Conservation (phyloP, 2,113 vertebrate genomes). For the Rhombomys opimus region DNA sequence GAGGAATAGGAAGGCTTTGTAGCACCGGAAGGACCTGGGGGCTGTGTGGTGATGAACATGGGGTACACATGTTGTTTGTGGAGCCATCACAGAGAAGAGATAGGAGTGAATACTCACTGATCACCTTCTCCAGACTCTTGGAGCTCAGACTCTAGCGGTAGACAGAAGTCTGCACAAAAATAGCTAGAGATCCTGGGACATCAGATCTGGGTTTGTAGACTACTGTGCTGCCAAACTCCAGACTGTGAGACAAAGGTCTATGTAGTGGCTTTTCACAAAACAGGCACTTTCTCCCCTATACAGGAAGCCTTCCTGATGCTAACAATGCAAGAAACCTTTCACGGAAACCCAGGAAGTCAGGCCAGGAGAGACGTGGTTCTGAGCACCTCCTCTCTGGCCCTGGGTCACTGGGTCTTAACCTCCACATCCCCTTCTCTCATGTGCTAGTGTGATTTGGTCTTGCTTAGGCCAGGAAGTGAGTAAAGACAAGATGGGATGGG, state of each 20-base stretch:
- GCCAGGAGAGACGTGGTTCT: not conserved
- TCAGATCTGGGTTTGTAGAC: not conserved
- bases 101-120: not conserved
- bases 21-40: too few species aligned
- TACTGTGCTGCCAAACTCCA: not conserved
- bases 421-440: not conserved
- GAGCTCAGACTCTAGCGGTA: not conserved
- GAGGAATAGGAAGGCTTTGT: not conserved
- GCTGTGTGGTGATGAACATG: not conserved
- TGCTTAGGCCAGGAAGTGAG: not conserved
- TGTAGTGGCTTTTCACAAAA: not conserved
- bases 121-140: not conserved
- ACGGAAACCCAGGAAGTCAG: not conserved
- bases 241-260: too few species aligned
- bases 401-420: not conserved
- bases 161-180: not conserved
- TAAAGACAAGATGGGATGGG: not conserved
- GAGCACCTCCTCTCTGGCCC: not conserved
- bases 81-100: not conserved
- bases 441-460: not conserved
- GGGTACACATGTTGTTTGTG: not conserved
- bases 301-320: too few species aligned
- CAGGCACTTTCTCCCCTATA: not conserved
- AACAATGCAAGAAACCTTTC: not conserved
- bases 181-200: not conserved